These are phyloP conservation scores for Drosophila subobscura DNA, from an alignment of 1,140 invertebrate species.

Conservation along the genomic window DNA sequence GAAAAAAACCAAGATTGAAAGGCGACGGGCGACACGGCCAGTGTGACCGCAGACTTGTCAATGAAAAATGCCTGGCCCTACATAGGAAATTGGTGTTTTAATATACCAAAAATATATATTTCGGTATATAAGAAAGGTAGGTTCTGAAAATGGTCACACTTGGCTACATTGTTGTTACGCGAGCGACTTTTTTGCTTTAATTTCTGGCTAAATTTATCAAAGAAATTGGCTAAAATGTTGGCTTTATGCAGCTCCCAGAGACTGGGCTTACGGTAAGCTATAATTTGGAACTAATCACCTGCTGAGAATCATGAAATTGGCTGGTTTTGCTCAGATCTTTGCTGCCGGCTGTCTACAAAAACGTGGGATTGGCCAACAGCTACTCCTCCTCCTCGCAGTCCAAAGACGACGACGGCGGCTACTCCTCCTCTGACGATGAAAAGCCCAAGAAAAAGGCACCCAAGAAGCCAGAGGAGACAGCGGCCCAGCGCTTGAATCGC, in stretches of 20 bases:
- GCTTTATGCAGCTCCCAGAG: conserved; percentile 40
- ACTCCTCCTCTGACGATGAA: conserved; percentile 69
- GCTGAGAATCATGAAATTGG: background rate
- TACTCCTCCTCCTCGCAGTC: conserved; percentile 59
- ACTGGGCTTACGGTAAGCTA: conserved; percentile 40
- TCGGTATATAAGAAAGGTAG: background rate
- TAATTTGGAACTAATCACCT: background rate
- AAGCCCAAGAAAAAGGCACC: conserved; percentile 53
- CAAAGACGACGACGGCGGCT: conserved; percentile 65
- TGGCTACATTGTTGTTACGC: conserved; percentile 64
- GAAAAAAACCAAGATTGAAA: conserved; percentile 52
- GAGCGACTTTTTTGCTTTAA: conserved; percentile 56
- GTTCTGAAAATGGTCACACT: background rate
- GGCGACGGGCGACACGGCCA: conserved; percentile 29
- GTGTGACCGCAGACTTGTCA: conserved; percentile 8
- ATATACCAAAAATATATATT: too few species aligned
- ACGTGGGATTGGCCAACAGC: conserved; percentile 50
- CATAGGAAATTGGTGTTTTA: too few species aligned
- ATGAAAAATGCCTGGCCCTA: background rate
- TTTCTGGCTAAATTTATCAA: conserved; percentile 41
- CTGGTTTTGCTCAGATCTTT: conserved; percentile 32
- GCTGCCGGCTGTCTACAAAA: conserved; percentile 59
- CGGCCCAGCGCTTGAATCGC: conserved; percentile 68
- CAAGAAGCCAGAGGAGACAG: conserved; percentile 49
- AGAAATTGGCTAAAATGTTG: conserved; percentile 56